phyloP scores from a whole-genome alignment of 2,888 invertebrate genomes.

The Synanthedon myopaeformis region DNA sequence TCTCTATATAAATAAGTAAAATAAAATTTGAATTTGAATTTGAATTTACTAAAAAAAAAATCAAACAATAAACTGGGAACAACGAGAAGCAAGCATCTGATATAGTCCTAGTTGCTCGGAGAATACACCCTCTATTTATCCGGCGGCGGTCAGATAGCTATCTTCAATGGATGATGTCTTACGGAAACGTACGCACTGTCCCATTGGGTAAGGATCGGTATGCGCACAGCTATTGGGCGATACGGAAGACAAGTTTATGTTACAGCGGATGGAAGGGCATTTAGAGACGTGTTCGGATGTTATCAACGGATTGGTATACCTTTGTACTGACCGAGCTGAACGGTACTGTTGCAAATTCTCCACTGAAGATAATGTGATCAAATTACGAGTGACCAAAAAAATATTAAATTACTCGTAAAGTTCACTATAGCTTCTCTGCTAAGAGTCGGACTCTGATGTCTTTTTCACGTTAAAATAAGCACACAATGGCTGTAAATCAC shows the following conservation, averaged over 20 bases:
- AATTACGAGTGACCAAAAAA: no score
- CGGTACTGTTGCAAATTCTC: not conserved
- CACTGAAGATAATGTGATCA: not conserved
- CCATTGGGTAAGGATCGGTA: conserved; percentile 45
- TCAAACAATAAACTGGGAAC: no score
- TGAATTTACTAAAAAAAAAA: no score
- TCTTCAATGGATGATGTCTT: conserved; percentile 46
- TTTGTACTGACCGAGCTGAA: not conserved
- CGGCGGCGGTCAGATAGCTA: conserved; percentile 39
- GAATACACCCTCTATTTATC: conserved; percentile 21
- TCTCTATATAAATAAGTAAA: no score
- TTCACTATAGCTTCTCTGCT: not conserved
- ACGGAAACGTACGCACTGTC: conserved; percentile 26
- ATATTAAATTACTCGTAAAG: no score
- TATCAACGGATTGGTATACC: conserved; percentile 16
- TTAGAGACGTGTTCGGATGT: conserved; percentile 27
- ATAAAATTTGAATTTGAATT: no score
- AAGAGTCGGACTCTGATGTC: no score
- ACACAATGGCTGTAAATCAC: no score
- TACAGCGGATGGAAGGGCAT: conserved; percentile 21
- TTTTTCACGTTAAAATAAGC: no score
- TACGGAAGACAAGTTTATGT: conserved; percentile 25
- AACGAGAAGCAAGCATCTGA: not conserved
- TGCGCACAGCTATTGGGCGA: conserved; percentile 15
- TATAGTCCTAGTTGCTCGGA: conserved; percentile 10